These are phyloP conservation scores for Dendrolimus kikuchii DNA, from an alignment of 1,140 invertebrate species.

Conservation along the genomic window DNA sequence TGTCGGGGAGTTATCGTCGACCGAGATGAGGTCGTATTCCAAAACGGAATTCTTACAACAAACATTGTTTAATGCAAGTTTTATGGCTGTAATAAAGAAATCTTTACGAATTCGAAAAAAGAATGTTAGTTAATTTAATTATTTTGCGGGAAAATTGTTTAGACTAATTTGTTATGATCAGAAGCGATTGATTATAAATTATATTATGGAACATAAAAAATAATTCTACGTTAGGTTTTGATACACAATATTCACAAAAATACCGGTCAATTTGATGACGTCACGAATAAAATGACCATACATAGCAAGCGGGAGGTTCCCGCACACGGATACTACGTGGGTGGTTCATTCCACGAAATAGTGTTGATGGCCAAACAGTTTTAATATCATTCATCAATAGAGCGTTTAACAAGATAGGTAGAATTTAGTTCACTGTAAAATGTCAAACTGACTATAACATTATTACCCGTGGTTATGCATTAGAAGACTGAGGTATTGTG, in stretches of 20 bases:
- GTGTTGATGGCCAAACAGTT: constrained; percentile 23
- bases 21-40: constrained; percentile 67
- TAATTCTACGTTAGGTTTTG: no score
- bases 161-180: no score
- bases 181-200: no score
- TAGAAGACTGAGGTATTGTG: no score
- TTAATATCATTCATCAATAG: constrained; percentile 20
- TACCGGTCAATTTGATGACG: constrained; percentile 12
- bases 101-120: constrained; percentile 25
- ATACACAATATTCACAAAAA: background rate
- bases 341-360: constrained; percentile 41
- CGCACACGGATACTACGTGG: constrained; percentile 26
- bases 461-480: no score
- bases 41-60: constrained; percentile 61
- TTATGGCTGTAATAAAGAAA: constrained; percentile 56
- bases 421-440: no score
- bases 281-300: constrained; percentile 23
- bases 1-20: constrained; percentile 63
- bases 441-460: no score
- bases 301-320: constrained; percentile 15
- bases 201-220: no score
- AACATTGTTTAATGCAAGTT: constrained; percentile 56
- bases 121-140: background rate
- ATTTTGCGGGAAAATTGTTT: no score
- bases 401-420: constrained; percentile 4